These are phyloP conservation scores for Geophilus truncorum DNA, from an alignment of 2,888 invertebrate genomes.

Conservation along the genomic window DNA sequence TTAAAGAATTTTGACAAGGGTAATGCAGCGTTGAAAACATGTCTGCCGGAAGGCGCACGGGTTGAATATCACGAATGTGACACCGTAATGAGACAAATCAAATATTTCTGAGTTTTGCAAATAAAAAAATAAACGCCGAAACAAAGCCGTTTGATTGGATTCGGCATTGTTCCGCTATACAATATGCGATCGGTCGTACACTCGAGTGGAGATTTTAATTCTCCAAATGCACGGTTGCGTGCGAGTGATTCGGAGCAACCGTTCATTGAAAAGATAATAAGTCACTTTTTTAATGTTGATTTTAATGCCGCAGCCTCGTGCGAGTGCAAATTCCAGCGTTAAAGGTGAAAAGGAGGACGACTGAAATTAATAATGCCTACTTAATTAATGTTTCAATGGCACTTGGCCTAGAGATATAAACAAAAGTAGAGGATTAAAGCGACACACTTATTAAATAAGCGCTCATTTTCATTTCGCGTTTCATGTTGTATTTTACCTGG, in stretches of 20 bases:
- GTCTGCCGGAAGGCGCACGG: not conserved
- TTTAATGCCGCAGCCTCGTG: not conserved
- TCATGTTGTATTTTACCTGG: not conserved
- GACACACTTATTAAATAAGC: not conserved
- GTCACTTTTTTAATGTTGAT: not conserved
- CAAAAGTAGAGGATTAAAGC: not conserved
- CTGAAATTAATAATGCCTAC: not conserved
- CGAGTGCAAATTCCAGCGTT: not conserved
- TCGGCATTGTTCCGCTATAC: not conserved
- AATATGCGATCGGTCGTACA: not conserved
- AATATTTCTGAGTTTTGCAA: not conserved
- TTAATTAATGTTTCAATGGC: constrained; percentile 12
- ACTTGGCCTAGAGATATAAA: not conserved
- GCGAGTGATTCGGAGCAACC: not conserved
- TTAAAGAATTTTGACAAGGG: not conserved
- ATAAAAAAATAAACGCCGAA: too few relatives aligned
- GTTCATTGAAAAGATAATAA: not conserved
- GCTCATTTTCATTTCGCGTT: not conserved
- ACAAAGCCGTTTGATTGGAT: not conserved
- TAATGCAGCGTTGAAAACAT: not conserved
- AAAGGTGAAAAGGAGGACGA: not conserved
- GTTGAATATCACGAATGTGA: not conserved
- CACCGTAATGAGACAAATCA: not conserved
- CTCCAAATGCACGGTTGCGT: not conserved
- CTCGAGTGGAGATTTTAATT: not conserved